Conservation (phyloP, 2,797 vertebrate species). For the Parotocinclus haroldoi region DNA sequence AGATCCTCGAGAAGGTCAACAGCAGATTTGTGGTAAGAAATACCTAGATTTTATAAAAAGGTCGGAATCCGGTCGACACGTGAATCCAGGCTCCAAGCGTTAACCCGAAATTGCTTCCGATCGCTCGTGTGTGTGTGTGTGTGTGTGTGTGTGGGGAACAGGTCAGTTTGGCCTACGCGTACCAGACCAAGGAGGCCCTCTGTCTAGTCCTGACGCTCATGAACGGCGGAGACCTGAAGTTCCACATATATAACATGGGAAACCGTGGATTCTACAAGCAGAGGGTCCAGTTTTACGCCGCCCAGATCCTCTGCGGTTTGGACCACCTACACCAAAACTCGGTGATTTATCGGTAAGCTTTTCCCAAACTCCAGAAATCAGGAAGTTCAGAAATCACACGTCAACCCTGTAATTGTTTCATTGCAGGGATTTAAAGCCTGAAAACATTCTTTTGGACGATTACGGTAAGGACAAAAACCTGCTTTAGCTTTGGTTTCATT, state of each 20-base stretch:
- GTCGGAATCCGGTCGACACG: too few relatives aligned
- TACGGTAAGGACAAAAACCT: constrained; percentile 55
- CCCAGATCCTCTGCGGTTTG: constrained; percentile 81
- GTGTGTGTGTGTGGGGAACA: constrained; percentile 46
- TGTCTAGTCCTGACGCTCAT: constrained; percentile 84
- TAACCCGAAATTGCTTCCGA: too few relatives aligned
- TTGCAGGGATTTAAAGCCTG: constrained; percentile 92
- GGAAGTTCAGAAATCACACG: too few relatives aligned
- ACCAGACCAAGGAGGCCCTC: constrained; percentile 80
- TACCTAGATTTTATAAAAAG: too few relatives aligned
- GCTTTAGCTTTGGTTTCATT: too few relatives aligned
- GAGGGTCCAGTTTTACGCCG: constrained; percentile 76
- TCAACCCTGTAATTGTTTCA: constrained; percentile 10
- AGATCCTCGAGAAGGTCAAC: constrained; percentile 79
- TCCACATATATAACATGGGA: constrained; percentile 82
- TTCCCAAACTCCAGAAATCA: too few relatives aligned
- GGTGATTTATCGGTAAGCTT: constrained; percentile 75
- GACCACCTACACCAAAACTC: constrained; percentile 77
- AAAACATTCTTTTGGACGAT: constrained; percentile 90
- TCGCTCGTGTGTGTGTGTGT: too few relatives aligned
- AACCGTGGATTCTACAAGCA: constrained; percentile 63
- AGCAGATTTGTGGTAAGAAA: constrained; percentile 81
- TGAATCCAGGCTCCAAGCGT: too few relatives aligned
- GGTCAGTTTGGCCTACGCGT: constrained; percentile 82
- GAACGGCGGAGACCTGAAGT: constrained; percentile 82